These are phyloP conservation scores for Trichonephila inaurata DNA, from an alignment of 1,140 invertebrate species.

Conservation along the genomic window DNA sequence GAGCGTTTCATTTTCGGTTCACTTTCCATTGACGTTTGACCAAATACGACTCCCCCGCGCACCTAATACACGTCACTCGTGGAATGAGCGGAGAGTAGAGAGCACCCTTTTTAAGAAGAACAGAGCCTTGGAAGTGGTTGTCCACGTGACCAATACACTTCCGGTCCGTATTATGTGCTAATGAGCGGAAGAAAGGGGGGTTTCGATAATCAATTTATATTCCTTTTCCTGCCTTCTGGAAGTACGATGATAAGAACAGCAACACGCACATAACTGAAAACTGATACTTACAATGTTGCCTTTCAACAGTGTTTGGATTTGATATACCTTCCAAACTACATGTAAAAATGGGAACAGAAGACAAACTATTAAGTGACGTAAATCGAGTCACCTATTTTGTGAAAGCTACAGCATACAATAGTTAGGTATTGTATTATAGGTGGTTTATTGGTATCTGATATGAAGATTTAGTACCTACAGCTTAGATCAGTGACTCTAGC, in stretches of 20 bases:
- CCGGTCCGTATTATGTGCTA: slow-evolving; percentile 75
- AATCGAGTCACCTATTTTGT: no score
- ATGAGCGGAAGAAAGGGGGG: slow-evolving; percentile 71
- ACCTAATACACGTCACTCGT: neutral
- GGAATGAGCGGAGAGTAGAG: neutral
- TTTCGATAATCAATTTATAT: slow-evolving; percentile 75
- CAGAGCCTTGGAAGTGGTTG: slow-evolving; percentile 32
- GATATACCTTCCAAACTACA: no score
- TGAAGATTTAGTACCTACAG: no score
- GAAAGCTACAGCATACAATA: no score
- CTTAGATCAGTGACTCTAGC: no score
- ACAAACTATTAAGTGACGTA: no score
- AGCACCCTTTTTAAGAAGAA: slow-evolving; percentile 24
- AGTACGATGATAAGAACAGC: slow-evolving; percentile 40
- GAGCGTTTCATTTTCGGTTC: neutral
- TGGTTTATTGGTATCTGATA: no score
- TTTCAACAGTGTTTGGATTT: no score
- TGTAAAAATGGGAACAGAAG: no score
- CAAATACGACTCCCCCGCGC: neutral
- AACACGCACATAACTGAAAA: neutral
- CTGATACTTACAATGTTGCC: neutral
- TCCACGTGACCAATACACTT: slow-evolving; percentile 67
- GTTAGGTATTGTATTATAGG: no score
- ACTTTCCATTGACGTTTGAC: neutral
- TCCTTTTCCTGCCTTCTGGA: slow-evolving; percentile 73